Evolutionary conservation across 2,888 invertebrate genomes (phyloP).

Genomic region (Esperia sulphurella): DNA sequence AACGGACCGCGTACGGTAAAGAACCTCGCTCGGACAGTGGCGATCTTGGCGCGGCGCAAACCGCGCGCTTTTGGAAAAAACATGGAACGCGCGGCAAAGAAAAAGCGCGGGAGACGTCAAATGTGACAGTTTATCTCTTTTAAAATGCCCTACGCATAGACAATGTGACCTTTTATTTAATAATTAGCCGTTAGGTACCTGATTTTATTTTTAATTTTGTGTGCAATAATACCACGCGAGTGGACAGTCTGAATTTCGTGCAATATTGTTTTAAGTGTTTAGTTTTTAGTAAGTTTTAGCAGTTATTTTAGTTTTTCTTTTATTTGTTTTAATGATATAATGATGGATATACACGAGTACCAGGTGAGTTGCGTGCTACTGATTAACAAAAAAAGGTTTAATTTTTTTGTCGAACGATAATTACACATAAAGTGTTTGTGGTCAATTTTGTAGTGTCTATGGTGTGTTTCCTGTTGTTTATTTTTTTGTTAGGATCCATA

Average conservation of each 20-base stretch:
- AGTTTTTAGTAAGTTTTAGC: too few species aligned
- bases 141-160: conserved; percentile 8
- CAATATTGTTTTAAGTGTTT: conserved; percentile 50
- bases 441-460: neutral
- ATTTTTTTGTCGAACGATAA: neutral
- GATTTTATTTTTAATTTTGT: conserved; percentile 34
- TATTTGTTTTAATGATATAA: conserved; percentile 28
- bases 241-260: conserved; percentile 69
- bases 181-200: conserved; percentile 45
- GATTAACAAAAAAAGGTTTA: neutral
- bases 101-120: conserved; percentile 12
- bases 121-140: conserved; percentile 12
- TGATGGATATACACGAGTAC: conserved; percentile 71
- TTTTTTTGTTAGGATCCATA: conserved; percentile 34
- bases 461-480: neutral
- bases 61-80: conserved; percentile 35
- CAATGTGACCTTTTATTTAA: conserved; percentile 27
- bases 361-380: conserved; percentile 48
- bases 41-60: conserved; percentile 30
- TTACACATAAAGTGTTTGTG: conserved; percentile 1
- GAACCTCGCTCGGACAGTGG: conserved; percentile 34
- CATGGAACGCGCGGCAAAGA: conserved; percentile 10
- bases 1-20: conserved; percentile 29
- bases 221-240: conserved; percentile 64
- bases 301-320: conserved; percentile 25